phyloP scores from a whole-genome alignment of 2,113 vertebrate species.

The Muntiacus muntjak region DNA sequence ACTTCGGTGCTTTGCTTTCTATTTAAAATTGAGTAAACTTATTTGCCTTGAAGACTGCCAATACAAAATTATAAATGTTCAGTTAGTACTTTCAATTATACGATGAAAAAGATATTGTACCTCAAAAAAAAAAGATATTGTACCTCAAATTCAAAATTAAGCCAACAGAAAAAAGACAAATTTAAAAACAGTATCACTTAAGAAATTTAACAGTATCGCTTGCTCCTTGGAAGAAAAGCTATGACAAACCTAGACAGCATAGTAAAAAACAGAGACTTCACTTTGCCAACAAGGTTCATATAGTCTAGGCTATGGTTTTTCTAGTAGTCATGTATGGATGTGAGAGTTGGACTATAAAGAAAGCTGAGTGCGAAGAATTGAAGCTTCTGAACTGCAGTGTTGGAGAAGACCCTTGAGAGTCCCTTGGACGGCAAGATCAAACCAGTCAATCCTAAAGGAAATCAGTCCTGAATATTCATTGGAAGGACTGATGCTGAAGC shows the following conservation, averaged over 20 bases:
- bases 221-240: neutral
- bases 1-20: neutral
- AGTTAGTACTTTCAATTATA: neutral
- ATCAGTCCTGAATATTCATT: neutral
- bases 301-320: neutral
- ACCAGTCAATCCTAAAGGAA: neutral
- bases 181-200: neutral
- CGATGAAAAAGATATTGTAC: neutral
- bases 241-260: neutral
- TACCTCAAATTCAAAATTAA: slow-evolving; percentile 12
- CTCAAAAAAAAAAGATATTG: neutral
- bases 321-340: neutral
- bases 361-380: neutral
- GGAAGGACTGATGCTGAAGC: neutral
- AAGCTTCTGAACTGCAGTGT: neutral
- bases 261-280: neutral
- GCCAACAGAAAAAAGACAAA: neutral
- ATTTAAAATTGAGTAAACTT: slow-evolving; percentile 18
- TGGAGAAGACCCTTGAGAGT: neutral
- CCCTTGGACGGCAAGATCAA: neutral
- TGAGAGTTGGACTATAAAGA: neutral
- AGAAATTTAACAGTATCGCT: neutral
- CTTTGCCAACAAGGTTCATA: neutral
- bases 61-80: neutral
- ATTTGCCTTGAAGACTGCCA: neutral